Evolutionary conservation across 2,888 invertebrate genomes (phyloP).

Genomic region (Caenorhabditis parvicauda): DNA sequence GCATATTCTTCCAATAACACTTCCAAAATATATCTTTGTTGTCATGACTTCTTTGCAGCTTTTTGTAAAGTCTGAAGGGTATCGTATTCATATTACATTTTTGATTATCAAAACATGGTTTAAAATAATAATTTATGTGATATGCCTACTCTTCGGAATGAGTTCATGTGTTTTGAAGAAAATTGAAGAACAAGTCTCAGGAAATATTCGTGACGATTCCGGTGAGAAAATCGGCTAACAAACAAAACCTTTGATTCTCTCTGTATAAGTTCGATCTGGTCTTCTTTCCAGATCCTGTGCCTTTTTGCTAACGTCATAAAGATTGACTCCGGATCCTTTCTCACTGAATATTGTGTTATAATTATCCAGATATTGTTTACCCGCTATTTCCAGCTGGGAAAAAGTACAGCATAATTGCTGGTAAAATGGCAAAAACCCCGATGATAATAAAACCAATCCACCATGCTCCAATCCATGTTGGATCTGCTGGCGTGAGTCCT

Average conservation of each 20-base stretch:
- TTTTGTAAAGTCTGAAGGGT: slow-evolving; percentile 38
- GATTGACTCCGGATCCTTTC: slow-evolving; percentile 12
- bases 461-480: slow-evolving; percentile 67
- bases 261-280: slow-evolving; percentile 14
- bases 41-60: slow-evolving; percentile 47
- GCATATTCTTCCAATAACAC: slow-evolving; percentile 56
- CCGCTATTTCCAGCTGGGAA: slow-evolving; percentile 57
- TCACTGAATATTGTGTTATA: not conserved
- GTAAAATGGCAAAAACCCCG: slow-evolving; percentile 40
- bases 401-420: slow-evolving; percentile 61
- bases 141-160: too few species aligned
- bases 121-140: not conserved
- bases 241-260: slow-evolving; percentile 13
- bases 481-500: slow-evolving; percentile 61
- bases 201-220: too few species aligned
- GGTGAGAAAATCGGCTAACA: not conserved
- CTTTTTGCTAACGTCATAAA: slow-evolving; percentile 22
- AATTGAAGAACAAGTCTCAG: too few species aligned
- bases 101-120: not conserved
- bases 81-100: slow-evolving; percentile 3
- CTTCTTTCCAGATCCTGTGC: slow-evolving; percentile 4
- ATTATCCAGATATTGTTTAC: slow-evolving; percentile 5
- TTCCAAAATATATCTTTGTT: slow-evolving; percentile 51
- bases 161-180: too few species aligned
- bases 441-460: slow-evolving; percentile 65